Conservation (phyloP, 2,888 invertebrate species). For the Tetropium fuscum region DNA sequence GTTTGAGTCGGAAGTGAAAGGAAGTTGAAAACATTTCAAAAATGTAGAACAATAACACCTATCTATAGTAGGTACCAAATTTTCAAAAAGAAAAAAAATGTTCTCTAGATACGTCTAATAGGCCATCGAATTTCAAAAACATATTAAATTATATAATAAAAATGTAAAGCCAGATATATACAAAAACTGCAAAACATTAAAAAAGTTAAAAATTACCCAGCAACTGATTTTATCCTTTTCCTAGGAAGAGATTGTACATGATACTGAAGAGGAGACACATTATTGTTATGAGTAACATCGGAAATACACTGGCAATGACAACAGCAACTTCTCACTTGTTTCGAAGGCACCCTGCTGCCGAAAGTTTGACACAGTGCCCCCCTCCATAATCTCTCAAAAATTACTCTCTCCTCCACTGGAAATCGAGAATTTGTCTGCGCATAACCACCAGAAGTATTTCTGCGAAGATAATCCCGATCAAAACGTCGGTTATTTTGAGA, state of each 20-base stretch:
- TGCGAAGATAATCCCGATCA: constrained; percentile 2
- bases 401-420: constrained; percentile 72
- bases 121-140: too few species aligned
- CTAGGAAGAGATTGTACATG: constrained; percentile 61
- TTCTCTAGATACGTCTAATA: too few species aligned
- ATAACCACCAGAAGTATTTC: constrained; percentile 2
- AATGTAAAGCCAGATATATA: too few species aligned
- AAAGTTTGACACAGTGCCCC: constrained; percentile 67
- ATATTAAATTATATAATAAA: too few species aligned
- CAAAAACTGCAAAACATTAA: too few species aligned
- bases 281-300: constrained; percentile 63
- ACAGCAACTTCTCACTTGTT: constrained; percentile 60
- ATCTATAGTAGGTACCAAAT: too few species aligned
- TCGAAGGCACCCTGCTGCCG: constrained; percentile 47
- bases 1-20: too few species aligned
- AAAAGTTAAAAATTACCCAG: too few species aligned
- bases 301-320: constrained; percentile 68
- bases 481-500: constrained; percentile 19
- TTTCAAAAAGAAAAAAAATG: too few species aligned
- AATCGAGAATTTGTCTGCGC: constrained; percentile 57
- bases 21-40: too few species aligned
- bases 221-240: constrained; percentile 74
- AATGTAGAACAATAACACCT: too few species aligned
- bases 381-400: constrained; percentile 80
- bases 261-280: constrained; percentile 48